These are phyloP conservation scores for Malachius bipustulatus DNA, from an alignment of 2,888 invertebrate genomes.

Conservation along the genomic window DNA sequence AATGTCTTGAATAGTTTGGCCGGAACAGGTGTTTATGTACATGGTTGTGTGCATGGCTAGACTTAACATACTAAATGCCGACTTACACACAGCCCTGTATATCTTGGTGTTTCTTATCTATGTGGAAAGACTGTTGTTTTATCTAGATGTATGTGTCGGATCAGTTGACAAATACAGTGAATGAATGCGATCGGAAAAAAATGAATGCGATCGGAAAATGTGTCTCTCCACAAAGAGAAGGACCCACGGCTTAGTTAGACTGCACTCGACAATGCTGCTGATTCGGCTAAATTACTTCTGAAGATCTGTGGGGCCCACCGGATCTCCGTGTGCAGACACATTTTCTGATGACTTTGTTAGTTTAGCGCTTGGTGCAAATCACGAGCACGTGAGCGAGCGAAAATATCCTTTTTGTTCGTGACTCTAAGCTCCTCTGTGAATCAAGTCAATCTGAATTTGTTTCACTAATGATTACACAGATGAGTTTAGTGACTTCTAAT, in stretches of 20 bases:
- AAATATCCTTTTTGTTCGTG: too few species aligned
- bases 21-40: slow-evolving; percentile 1
- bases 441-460: too few species aligned
- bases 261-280: slow-evolving; percentile 43
- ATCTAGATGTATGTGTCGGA: slow-evolving; percentile 29
- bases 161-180: background rate
- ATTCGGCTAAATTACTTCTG: too few species aligned
- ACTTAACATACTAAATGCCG: background rate
- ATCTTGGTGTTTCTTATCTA: slow-evolving; percentile 52
- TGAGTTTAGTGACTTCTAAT: too few species aligned
- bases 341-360: too few species aligned
- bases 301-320: too few species aligned
- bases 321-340: slow-evolving; percentile 48
- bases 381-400: too few species aligned
- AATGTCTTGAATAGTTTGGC: background rate
- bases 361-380: too few species aligned
- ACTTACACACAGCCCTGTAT: slow-evolving; percentile 7
- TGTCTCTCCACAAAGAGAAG: slow-evolving; percentile 63
- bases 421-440: too few species aligned
- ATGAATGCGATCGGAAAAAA: slow-evolving; percentile 4
- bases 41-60: background rate
- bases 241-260: slow-evolving; percentile 48
- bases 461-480: too few species aligned
- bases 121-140: slow-evolving; percentile 63
- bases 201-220: slow-evolving; percentile 61